phyloP scores from a whole-genome alignment of 1,140 invertebrate species.

The Drosophila aff. region DNA sequence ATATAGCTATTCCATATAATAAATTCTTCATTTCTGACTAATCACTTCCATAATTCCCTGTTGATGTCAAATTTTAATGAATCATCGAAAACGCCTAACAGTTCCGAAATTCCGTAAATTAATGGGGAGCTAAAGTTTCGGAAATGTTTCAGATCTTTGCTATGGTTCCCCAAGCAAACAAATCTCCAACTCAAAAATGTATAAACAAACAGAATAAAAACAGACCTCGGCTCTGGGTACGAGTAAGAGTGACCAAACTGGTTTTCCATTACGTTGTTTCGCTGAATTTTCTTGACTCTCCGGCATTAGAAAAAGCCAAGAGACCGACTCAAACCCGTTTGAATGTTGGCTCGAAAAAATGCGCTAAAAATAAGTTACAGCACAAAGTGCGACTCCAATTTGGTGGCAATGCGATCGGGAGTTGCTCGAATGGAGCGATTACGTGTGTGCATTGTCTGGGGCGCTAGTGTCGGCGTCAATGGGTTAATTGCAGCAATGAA shows the following conservation, averaged over 20 bases:
- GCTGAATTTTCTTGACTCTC: constrained; percentile 44
- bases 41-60: neutral
- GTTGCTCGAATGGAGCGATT: constrained; percentile 31
- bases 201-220: constrained; percentile 43
- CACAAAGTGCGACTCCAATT: constrained; percentile 59
- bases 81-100: neutral
- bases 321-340: constrained; percentile 65
- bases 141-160: constrained; percentile 2
- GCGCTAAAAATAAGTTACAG: constrained; percentile 81
- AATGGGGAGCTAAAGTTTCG: neutral
- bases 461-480: constrained; percentile 51
- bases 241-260: constrained; percentile 79
- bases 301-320: constrained; percentile 55
- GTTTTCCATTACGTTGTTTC: constrained; percentile 63
- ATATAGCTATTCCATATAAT: neutral
- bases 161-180: neutral
- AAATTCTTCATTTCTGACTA: neutral
- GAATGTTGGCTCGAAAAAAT: constrained; percentile 45
- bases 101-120: neutral
- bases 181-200: constrained; percentile 9
- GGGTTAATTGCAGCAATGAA: constrained; percentile 64
- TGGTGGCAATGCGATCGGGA: constrained; percentile 30
- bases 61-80: neutral
- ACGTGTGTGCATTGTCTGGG: constrained; percentile 49
- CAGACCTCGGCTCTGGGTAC: constrained; percentile 50